Evolutionary conservation across 2,113 vertebrate genomes (phyloP).

Genomic region (Montifringilla adamsi): DNA sequence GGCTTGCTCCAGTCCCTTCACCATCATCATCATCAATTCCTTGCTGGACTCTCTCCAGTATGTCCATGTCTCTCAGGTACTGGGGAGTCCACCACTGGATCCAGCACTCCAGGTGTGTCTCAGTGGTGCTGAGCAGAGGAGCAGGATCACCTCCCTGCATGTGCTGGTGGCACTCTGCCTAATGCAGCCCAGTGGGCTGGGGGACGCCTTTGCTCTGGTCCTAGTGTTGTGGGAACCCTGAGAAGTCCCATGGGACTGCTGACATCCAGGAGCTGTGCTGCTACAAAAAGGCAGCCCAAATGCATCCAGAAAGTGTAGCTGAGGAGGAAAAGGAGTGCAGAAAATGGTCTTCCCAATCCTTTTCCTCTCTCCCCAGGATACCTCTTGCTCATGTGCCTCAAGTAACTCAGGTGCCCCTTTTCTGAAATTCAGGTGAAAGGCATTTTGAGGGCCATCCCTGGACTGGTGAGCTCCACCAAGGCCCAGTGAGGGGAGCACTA

Average conservation of each 20-base stretch:
- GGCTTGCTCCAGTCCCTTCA: background rate
- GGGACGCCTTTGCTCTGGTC: background rate
- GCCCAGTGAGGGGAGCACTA: background rate
- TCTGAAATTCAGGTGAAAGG: background rate
- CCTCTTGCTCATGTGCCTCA: background rate
- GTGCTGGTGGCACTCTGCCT: background rate
- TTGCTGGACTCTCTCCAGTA: background rate
- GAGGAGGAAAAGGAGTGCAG: background rate
- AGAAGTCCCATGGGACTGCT: background rate
- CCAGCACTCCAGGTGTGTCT: background rate
- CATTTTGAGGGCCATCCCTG: background rate
- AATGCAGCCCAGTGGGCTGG: background rate
- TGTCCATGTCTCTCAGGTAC: background rate
- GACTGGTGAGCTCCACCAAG: background rate
- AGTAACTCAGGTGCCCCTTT: background rate
- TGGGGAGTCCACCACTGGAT: background rate
- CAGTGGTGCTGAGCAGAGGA: background rate
- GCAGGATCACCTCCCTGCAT: background rate
- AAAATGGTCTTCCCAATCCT: background rate
- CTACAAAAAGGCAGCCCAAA: background rate
- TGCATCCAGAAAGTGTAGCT: background rate
- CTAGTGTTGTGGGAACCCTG: background rate
- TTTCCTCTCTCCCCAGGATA: background rate
- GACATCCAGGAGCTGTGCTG: background rate
- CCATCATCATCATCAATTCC: background rate